Evolutionary conservation across 2,113 vertebrate genomes (phyloP).

Genomic region (Carettochelys insculpta): DNA sequence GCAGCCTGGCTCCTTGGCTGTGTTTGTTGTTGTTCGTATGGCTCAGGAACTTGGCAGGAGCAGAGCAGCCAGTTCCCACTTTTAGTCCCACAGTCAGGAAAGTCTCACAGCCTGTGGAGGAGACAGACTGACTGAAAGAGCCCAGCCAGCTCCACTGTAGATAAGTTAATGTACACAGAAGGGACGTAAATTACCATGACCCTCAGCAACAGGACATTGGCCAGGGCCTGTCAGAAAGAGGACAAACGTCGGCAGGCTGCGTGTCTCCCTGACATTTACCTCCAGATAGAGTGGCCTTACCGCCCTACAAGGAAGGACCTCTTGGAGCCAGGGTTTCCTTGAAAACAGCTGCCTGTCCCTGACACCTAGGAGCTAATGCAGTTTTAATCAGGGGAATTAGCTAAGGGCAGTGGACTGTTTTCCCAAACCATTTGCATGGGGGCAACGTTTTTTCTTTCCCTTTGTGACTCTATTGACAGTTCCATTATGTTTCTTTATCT

Average conservation of each 20-base stretch:
- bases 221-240: slow-evolving; percentile 98
- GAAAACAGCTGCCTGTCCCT: slow-evolving; percentile 81
- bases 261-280: slow-evolving; percentile 79
- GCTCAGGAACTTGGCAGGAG: slow-evolving; percentile 84
- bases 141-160: slow-evolving; percentile 92
- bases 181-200: slow-evolving; percentile 96
- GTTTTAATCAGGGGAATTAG: slow-evolving; percentile 81
- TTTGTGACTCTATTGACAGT: slow-evolving; percentile 12
- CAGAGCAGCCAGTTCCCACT: slow-evolving; percentile 78
- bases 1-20: slow-evolving; percentile 78
- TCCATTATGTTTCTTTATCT: slow-evolving; percentile 48
- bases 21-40: slow-evolving; percentile 84
- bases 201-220: slow-evolving; percentile 98
- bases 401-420: slow-evolving; percentile 63
- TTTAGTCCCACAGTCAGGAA: slow-evolving; percentile 86
- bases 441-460: slow-evolving; percentile 24
- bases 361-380: slow-evolving; percentile 82
- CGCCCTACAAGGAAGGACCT: slow-evolving; percentile 77
- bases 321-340: slow-evolving; percentile 88
- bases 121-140: slow-evolving; percentile 96
- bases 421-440: slow-evolving; percentile 55
- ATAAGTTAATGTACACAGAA: slow-evolving; percentile 98
- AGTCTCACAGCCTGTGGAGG: slow-evolving; percentile 88
- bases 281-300: slow-evolving; percentile 73
- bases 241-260: slow-evolving; percentile 86